These are phyloP conservation scores for Pelvicachromis taeniatus DNA, from an alignment of 2,113 vertebrate genomes.

Conservation along the genomic window DNA sequence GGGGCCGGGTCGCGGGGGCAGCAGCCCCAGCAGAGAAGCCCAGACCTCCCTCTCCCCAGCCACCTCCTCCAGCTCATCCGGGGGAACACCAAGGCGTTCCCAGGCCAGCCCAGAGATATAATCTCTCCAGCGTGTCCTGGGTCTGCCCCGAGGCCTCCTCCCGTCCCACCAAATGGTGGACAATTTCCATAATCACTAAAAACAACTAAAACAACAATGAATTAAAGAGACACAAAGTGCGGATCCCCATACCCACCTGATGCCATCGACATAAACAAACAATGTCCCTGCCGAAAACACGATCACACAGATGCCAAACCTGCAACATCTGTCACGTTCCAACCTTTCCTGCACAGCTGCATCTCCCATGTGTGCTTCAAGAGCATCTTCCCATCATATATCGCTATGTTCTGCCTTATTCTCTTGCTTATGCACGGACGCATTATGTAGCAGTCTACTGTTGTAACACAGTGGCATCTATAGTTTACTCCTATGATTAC, in stretches of 20 bases:
- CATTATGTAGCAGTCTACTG: background rate
- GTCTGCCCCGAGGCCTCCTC: too few species aligned
- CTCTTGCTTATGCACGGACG: accelerated
- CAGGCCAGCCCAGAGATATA: too few species aligned
- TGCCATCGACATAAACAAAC: background rate
- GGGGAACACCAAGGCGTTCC: too few species aligned
- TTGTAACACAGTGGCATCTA: too few species aligned
- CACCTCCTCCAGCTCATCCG: too few species aligned
- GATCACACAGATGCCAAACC: background rate
- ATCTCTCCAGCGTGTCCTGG: too few species aligned
- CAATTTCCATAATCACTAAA: background rate
- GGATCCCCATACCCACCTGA: too few species aligned
- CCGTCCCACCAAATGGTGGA: too few species aligned
- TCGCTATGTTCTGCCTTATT: background rate
- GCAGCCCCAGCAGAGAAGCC: too few species aligned
- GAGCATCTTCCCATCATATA: background rate
- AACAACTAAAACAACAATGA: background rate
- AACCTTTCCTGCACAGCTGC: background rate
- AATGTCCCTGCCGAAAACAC: background rate
- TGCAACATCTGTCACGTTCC: background rate
- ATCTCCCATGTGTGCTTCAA: background rate
- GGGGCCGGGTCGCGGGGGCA: too few species aligned
- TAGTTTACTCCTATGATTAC: background rate
- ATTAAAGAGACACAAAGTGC: background rate
- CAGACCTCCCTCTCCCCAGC: too few species aligned